Evolutionary conservation across 2,888 invertebrate genomes (phyloP).

Genomic region (Ophion ellenae): DNA sequence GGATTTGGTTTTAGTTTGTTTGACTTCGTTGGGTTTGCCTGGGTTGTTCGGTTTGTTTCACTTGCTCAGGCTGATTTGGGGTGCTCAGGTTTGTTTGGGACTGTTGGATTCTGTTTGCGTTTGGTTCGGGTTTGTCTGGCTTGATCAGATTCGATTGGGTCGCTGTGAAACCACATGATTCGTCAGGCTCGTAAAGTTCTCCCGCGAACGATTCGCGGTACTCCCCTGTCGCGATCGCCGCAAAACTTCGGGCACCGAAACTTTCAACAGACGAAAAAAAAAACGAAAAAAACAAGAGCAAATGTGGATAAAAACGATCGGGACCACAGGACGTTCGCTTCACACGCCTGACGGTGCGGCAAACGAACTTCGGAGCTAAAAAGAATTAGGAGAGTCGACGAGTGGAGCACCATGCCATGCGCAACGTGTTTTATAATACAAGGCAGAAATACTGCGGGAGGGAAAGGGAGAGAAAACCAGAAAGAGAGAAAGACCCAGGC

Average conservation of each 20-base stretch:
- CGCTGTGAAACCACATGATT: conserved; percentile 24
- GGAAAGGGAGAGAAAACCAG: neutral
- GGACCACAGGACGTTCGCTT: conserved; percentile 50
- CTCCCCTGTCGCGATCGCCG: conserved; percentile 38
- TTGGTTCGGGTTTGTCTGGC: too few species aligned
- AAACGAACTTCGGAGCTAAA: conserved; percentile 46
- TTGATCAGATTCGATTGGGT: neutral
- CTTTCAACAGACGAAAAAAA: neutral
- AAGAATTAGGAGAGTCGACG: conserved; percentile 25
- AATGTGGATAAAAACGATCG: conserved; percentile 6
- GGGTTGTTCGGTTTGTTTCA: too few species aligned
- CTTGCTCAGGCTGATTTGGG: too few species aligned
- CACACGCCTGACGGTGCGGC: conserved; percentile 23
- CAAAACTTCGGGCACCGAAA: neutral
- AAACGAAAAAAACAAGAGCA: conserved; percentile 1
- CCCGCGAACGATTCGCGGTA: conserved; percentile 15
- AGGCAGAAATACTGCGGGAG: neutral
- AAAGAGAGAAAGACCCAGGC: neutral
- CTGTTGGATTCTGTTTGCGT: too few species aligned
- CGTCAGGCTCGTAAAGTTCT: conserved; percentile 25
- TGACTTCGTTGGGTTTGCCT: too few species aligned
- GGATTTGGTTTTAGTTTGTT: too few species aligned
- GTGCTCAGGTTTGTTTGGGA: too few species aligned
- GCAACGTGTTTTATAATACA: conserved; percentile 19
- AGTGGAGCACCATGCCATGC: conserved; percentile 1